A percentile compares a stretch with the other conserved stretches of the same genome.
Conservation (phyloP, 2,888 invertebrate genomes). For the Clanis bilineata region DNA sequence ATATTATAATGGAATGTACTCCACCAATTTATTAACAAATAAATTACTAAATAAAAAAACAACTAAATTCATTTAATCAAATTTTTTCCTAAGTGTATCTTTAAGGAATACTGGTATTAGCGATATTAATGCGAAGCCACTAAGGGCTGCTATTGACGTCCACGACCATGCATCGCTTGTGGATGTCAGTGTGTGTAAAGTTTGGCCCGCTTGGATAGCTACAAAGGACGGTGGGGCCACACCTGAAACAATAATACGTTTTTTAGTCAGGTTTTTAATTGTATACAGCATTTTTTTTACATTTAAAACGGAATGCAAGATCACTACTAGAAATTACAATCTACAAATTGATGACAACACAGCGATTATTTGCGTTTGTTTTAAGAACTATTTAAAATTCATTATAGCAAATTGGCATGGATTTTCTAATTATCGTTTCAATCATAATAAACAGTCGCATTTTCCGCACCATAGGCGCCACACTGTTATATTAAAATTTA, state of each 20-base stretch:
- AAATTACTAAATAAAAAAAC: conserved; percentile 56
- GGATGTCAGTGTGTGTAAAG: conserved; percentile 95
- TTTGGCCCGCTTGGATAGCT: conserved; percentile 98
- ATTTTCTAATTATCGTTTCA: no score
- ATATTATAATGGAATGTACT: conserved; percentile 58
- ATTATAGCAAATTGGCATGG: no score
- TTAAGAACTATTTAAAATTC: no score
- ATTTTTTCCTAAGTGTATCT: conserved; percentile 88
- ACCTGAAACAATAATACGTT: conserved; percentile 78
- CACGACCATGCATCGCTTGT: conserved; percentile 94
- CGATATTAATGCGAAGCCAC: conserved; percentile 90
- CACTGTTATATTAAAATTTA: no score
- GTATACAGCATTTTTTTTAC: neutral
- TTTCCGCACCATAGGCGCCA: no score
- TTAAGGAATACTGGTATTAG: conserved; percentile 94
- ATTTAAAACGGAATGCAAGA: no score
- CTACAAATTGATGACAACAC: no score
- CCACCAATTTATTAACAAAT: conserved; percentile 55
- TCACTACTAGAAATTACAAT: no score
- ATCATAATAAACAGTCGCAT: no score
- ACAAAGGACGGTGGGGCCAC: conserved; percentile 98
- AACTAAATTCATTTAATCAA: conserved; percentile 81
- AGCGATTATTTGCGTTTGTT: no score
- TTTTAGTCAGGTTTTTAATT: neutral
- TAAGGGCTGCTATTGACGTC: conserved; percentile 90